These are phyloP conservation scores for Ochlodes sylvanus DNA, from an alignment of 2,888 invertebrate species.

Conservation along the genomic window DNA sequence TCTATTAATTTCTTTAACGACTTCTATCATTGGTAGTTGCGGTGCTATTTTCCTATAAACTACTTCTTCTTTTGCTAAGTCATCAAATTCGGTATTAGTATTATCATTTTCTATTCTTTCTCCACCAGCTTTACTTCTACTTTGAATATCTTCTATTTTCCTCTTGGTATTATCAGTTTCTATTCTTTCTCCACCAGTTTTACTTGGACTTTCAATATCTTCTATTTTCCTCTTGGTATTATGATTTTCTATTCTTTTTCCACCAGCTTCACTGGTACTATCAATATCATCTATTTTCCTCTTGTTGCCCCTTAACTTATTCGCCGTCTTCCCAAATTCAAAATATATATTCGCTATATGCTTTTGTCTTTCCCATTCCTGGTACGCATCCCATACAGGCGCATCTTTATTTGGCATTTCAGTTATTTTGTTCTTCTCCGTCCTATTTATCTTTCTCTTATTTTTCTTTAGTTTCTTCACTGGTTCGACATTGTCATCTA, in stretches of 20 bases:
- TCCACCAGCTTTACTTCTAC: no score
- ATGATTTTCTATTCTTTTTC: not conserved
- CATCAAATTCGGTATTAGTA: no score
- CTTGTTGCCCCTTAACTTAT: not conserved
- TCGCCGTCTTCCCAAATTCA: not conserved
- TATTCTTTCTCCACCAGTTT: no score
- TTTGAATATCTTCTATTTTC: no score
- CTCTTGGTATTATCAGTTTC: no score
- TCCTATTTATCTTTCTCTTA: not conserved
- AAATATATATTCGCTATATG: not conserved
- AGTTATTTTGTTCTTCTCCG: no score
- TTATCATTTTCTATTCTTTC: no score
- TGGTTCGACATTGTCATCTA: not conserved
- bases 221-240: no score
- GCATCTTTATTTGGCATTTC: not conserved
- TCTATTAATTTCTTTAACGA: not conserved
- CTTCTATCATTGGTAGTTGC: not conserved
- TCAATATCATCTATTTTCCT: not conserved
- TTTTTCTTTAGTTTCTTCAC: not conserved
- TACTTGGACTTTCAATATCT: no score
- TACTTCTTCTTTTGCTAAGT: no score
- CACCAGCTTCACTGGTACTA: not conserved
- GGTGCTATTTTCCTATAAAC: not conserved
- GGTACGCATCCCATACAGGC: not conserved
- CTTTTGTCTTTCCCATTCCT: conserved; percentile 10